A percentile compares a stretch with the other conserved stretches of the same genome.
Conservation (phyloP, 1,140 invertebrate species). For the Heliothis subflexa region DNA sequence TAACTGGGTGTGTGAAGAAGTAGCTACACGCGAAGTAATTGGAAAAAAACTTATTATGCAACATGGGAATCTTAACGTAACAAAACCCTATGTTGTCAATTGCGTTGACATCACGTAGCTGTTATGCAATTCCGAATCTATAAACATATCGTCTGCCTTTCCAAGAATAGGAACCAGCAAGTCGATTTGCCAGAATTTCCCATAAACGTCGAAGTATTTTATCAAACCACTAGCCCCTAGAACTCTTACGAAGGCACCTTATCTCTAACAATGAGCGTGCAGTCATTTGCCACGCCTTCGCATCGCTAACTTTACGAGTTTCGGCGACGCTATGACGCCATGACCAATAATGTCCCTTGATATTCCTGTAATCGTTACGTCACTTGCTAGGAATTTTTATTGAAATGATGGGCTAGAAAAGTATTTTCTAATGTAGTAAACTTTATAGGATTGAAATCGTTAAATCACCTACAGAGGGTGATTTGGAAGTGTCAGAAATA, state of each 20-base stretch:
- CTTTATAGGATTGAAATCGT: too few species aligned
- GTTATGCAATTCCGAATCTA: not conserved
- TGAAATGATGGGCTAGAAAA: not conserved
- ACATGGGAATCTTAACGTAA: too few species aligned
- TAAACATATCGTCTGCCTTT: not conserved
- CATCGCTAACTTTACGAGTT: conserved; percentile 17
- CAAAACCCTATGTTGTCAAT: too few species aligned
- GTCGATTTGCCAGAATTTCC: not conserved
- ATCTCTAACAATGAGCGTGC: conserved; percentile 17
- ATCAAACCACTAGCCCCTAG: not conserved
- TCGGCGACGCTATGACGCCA: not conserved
- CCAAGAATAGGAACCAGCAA: not conserved
- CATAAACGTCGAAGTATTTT: not conserved
- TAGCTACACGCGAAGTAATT: too few species aligned
- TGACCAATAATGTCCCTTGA: conserved; percentile 2
- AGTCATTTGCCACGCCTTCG: conserved; percentile 26
- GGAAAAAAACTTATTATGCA: too few species aligned
- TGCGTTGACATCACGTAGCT: too few species aligned
- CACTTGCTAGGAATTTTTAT: not conserved
- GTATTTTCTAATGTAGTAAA: too few species aligned
- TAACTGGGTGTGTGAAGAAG: too few species aligned
- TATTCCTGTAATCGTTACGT: conserved; percentile 17
- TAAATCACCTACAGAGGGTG: too few species aligned
- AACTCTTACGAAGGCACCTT: not conserved
- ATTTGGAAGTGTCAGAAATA: too few species aligned